Percentiles rank a stretch among this genome's conserved stretches.
Conservation (phyloP, 1,140 invertebrate genomes). For the Andrena cerasifolii region DNA sequence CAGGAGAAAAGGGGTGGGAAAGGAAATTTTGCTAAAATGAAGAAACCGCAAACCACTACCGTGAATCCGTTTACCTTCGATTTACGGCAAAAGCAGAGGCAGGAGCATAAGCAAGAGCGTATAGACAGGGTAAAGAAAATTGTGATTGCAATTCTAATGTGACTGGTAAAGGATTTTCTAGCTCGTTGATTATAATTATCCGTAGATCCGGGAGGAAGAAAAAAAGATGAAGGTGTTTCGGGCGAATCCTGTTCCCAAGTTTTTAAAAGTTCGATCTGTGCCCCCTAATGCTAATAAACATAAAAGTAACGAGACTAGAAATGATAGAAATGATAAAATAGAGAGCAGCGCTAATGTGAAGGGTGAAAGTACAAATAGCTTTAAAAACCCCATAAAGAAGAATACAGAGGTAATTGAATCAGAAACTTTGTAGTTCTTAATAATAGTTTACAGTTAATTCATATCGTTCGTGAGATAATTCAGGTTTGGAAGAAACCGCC, state of each 20-base stretch:
- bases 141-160: neutral
- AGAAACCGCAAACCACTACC: neutral
- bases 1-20: neutral
- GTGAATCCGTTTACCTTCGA: conserved; percentile 55
- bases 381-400: neutral
- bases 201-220: conserved; percentile 16
- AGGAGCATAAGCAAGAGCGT: conserved; percentile 14
- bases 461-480: neutral
- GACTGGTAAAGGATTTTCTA: neutral
- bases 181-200: neutral
- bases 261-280: neutral
- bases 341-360: neutral
- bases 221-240: conserved; percentile 38
- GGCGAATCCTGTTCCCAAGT: conserved; percentile 53
- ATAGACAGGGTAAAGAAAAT: conserved; percentile 30
- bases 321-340: neutral
- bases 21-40: neutral
- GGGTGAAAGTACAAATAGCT: neutral
- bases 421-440: neutral
- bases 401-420: conserved; percentile 1
- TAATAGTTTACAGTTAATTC: neutral
- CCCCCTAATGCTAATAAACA: neutral
- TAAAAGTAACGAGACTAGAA: neutral
- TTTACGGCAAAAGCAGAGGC: conserved; percentile 23
- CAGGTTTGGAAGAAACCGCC: conserved; percentile 48